A percentile compares a stretch with the other conserved stretches of the same genome.
Conservation (phyloP, 2,113 vertebrate genomes). For the Cynocephalus volans region DNA sequence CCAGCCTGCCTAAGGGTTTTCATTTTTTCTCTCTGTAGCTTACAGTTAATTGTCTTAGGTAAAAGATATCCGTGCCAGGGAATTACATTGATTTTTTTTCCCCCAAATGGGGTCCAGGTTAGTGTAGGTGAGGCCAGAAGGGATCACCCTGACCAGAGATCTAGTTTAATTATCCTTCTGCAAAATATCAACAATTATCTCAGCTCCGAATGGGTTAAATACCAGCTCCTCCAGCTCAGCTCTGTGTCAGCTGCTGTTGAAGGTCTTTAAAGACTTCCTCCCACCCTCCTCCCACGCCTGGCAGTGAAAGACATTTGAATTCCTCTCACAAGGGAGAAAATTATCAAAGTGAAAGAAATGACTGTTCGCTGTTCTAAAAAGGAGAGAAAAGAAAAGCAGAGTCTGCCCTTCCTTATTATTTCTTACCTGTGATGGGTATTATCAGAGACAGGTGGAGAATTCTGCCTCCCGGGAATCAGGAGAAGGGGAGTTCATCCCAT, state of each 20-base stretch:
- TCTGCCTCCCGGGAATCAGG: not conserved
- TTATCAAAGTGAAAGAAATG: constrained; percentile 82
- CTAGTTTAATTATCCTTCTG: not conserved
- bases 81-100: not conserved
- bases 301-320: constrained; percentile 83
- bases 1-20: not conserved
- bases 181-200: not conserved
- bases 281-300: constrained; percentile 79
- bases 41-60: not conserved
- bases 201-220: constrained; percentile 65
- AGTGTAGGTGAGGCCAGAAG: not conserved
- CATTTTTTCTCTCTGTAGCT: not conserved
- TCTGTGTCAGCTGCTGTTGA: constrained; percentile 77
- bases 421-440: constrained; percentile 6
- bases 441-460: not conserved
- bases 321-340: constrained; percentile 74
- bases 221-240: not conserved
- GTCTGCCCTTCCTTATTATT: constrained; percentile 24
- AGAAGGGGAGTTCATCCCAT: not conserved
- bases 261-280: constrained; percentile 79
- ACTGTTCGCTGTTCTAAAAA: constrained; percentile 80
- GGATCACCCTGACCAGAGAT: not conserved
- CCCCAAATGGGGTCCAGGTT: not conserved
- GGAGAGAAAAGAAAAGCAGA: constrained; percentile 62
- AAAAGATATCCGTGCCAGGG: not conserved